phyloP scores from a whole-genome alignment of 2,113 vertebrate species.

The Grantiella picta region DNA sequence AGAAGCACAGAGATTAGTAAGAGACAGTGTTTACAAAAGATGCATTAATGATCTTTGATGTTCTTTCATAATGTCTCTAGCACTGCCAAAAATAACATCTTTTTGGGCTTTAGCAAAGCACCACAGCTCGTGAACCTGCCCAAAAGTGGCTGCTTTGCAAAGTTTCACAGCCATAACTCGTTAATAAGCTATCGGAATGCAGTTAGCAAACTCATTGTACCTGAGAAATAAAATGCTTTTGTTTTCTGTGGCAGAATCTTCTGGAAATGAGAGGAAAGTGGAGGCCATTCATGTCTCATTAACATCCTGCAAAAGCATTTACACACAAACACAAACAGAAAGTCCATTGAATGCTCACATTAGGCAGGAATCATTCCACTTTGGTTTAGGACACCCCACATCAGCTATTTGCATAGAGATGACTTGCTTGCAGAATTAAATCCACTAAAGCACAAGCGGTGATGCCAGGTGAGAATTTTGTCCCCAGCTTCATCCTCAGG shows the following conservation, averaged over 20 bases:
- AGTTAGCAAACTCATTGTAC: not conserved
- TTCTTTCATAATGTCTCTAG: not conserved
- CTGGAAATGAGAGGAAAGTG: not conserved
- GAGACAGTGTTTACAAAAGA: not conserved
- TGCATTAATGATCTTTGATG: not conserved
- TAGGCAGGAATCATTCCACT: not conserved
- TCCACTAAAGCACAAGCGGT: not conserved
- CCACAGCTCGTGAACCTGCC: not conserved
- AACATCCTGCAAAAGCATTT: not conserved
- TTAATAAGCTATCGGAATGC: not conserved
- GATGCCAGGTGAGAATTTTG: not conserved
- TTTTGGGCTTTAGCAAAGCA: not conserved
- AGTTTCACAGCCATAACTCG: not conserved
- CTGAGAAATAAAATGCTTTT: not conserved
- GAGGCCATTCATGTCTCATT: not conserved
- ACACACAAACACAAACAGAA: not conserved
- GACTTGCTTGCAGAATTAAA: not conserved
- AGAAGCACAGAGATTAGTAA: not conserved
- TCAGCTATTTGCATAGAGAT: not conserved
- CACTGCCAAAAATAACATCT: not conserved
- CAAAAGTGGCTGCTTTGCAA: not conserved
- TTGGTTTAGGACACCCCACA: not conserved
- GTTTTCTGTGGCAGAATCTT: not conserved
- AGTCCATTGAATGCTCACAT: rapidly evolving
- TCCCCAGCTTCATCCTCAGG: not conserved